Conservation (phyloP, 2,797 vertebrate species). For the Cyprinella venusta region DNA sequence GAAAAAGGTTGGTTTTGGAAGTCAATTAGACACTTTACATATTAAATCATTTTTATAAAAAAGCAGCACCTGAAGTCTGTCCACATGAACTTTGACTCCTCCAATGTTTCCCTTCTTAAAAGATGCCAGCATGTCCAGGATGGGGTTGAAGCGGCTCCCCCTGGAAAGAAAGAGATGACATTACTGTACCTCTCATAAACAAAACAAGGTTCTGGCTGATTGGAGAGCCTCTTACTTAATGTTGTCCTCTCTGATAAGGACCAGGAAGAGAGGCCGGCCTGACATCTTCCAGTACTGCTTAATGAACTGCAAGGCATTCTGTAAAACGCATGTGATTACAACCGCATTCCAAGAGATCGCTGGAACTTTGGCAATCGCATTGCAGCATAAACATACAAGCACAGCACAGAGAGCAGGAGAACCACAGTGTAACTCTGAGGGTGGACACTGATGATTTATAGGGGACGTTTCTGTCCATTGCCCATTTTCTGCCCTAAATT, state of each 20-base stretch:
- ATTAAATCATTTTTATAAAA: conserved; percentile 6
- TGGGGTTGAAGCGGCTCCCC: conserved; percentile 95
- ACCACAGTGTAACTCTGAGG: conserved; percentile 5
- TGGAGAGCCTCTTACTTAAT: conserved; percentile 83
- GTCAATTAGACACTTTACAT: not conserved
- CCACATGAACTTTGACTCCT: conserved; percentile 96
- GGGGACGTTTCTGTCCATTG: conserved; percentile 8
- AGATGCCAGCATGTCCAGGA: conserved; percentile 95
- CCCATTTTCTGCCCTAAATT: conserved; percentile 12
- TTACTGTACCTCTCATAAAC: not conserved
- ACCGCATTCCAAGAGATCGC: not conserved
- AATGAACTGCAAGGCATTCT: conserved; percentile 98
- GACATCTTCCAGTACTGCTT: conserved; percentile 99
- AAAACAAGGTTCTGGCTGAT: not conserved
- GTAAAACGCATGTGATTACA: conserved; percentile 50
- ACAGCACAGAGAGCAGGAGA: not conserved
- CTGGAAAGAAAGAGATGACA: conserved; percentile 68
- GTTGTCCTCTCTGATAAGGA: conserved; percentile 96
- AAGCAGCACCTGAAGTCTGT: conserved; percentile 90
- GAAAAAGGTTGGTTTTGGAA: not conserved
- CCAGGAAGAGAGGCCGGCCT: conserved; percentile 92
- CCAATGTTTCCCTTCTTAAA: conserved; percentile 94
- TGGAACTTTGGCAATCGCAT: too few relatives aligned
- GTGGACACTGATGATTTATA: conserved; percentile 17
- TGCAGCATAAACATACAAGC: not conserved